These are phyloP conservation scores for Tachyglossus aculeatus DNA, from an alignment of 2,797 vertebrate genomes.

Conservation along the genomic window DNA sequence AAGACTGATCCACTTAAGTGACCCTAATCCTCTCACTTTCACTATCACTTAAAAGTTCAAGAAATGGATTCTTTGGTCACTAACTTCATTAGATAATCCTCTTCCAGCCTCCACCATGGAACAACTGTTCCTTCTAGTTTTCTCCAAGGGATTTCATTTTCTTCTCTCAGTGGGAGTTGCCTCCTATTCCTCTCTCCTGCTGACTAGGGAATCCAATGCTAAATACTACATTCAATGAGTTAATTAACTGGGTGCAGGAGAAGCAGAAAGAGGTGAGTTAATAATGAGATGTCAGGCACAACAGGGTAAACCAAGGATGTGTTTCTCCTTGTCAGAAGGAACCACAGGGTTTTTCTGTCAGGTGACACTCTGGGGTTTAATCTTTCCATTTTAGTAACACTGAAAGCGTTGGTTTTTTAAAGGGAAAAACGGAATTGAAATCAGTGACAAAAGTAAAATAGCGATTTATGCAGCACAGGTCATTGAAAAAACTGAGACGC, in stretches of 20 bases:
- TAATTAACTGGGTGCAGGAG: slow-evolving; percentile 77
- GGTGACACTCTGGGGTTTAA: slow-evolving; percentile 57
- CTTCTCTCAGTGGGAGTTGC: background rate
- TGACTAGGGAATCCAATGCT: slow-evolving; percentile 58
- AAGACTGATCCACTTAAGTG: background rate
- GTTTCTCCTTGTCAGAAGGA: slow-evolving; percentile 62
- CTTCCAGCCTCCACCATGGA: background rate
- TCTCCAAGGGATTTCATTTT: slow-evolving; percentile 12
- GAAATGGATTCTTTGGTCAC: background rate
- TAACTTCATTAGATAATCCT: slow-evolving; percentile 22
- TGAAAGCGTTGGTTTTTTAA: slow-evolving; percentile 32
- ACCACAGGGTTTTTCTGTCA: slow-evolving; percentile 58
- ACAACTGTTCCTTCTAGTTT: slow-evolving; percentile 34
- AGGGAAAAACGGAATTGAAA: slow-evolving; percentile 26
- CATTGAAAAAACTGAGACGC: slow-evolving; percentile 36
- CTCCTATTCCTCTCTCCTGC: slow-evolving; percentile 45
- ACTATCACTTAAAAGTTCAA: background rate
- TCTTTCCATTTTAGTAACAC: slow-evolving; percentile 50
- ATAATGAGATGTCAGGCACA: slow-evolving; percentile 70
- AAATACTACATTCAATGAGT: slow-evolving; percentile 73
- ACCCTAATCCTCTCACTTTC: background rate
- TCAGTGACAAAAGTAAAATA: slow-evolving; percentile 53
- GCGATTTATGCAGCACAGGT: slow-evolving; percentile 18
- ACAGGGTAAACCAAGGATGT: slow-evolving; percentile 58
- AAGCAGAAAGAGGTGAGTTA: slow-evolving; percentile 69